Base-by-base conservation (phyloP, 2,113 vertebrate genomes). In the Rhinolophus ferrumequinum region DNA sequence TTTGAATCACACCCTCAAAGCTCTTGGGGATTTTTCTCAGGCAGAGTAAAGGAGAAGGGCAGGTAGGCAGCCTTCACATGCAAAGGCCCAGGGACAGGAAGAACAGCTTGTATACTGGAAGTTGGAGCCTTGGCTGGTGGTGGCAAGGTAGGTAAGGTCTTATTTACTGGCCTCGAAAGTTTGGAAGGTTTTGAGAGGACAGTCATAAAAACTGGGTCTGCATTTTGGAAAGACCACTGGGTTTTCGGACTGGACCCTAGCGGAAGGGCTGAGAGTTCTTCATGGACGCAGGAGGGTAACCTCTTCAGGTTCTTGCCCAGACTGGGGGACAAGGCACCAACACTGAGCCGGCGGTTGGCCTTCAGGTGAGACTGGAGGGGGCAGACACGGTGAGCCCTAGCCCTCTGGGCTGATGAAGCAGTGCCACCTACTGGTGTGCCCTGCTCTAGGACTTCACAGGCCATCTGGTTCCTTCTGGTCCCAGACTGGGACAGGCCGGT, bases 361-460 rank as follows among this genome's bases (percentile, higher is more conserved):
- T 44, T 66, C 82, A 33, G 86, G 69, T 41, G 73, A 50, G 54
- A 33, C 21, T 6, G 0, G 4, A 62, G 18, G 38, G 76, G 21
- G 7, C 38, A 41, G 1, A 30, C 22, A 69, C 6, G 8, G 21
- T 19, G 82, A 72, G 86, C 60, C 30, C 38, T 18, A 67, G 86
- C 19, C 88, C 24, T 10, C 56, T 88, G 90, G 89, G 56, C 92
- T 90, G 90, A 90, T n/a, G 81, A 81, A 69, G 56, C 81, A 95
- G 97, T 88, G 70, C 97, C 97, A 97, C 95, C 96, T 97, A 80
- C 96, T 96, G 97, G 96, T 28, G 0, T 0, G 15, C 26, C 33
- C 44, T 38, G 21, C 1, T 7, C 58, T 60, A 58, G 62, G 16
- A 11, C 54, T 26, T 85, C 0, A 7, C 11, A 3, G 38, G 47